Conservation (phyloP, 1,140 invertebrate genomes). For the Heliothis virescens region DNA sequence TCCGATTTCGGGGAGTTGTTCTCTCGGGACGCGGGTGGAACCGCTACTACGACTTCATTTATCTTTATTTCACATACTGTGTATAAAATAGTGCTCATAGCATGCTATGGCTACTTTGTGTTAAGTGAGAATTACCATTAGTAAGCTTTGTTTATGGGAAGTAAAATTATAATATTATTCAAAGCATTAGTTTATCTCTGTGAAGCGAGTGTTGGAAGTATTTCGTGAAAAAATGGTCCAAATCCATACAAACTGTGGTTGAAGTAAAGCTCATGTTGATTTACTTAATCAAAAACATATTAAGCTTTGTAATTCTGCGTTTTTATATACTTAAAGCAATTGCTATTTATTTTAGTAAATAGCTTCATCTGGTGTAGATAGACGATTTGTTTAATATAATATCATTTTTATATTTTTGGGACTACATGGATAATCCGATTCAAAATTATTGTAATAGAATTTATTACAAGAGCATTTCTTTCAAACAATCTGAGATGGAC, state of each 20-base stretch:
- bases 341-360: not conserved
- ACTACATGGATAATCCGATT: too few relatives aligned
- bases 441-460: too few relatives aligned
- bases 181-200: constrained; percentile 12
- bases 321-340: not conserved
- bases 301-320: constrained; percentile 8
- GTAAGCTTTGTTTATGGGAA: constrained; percentile 1
- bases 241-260: not conserved
- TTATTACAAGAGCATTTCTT: too few relatives aligned
- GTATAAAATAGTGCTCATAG: not conserved
- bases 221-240: constrained; percentile 8
- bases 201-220: constrained; percentile 4
- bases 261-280: not conserved
- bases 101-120: constrained; percentile 19
- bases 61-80: constrained; percentile 21
- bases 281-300: not conserved
- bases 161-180: constrained; percentile 1
- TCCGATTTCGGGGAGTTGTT: too few relatives aligned
- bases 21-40: too few relatives aligned
- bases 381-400: too few relatives aligned
- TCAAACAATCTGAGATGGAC: too few relatives aligned
- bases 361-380: too few relatives aligned
- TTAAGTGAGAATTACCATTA: not conserved
- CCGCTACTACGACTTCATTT: too few relatives aligned
- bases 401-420: too few relatives aligned